Conservation (phyloP, 2,888 invertebrate species). For the Parnassius orleans region DNA sequence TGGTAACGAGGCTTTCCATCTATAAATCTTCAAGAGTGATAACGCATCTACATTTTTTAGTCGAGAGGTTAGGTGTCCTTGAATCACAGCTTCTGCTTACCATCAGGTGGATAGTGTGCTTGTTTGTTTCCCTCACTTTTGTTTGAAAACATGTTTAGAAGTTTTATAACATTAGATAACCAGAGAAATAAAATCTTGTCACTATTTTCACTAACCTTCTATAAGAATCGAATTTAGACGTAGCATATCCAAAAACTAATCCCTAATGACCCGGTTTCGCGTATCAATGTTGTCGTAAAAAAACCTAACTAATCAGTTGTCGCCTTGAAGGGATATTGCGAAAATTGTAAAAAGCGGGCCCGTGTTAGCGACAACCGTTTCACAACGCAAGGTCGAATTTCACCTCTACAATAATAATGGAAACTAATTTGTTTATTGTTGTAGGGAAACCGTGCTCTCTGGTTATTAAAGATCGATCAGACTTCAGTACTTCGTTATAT, state of each 20-base stretch:
- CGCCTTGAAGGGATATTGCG: slow-evolving; percentile 66
- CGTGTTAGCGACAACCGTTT: slow-evolving; percentile 37
- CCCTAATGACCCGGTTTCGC: slow-evolving; percentile 40
- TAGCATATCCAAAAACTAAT: slow-evolving; percentile 21
- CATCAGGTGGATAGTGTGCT: no score
- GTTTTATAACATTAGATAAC: no score
- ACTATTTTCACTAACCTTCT: no score
- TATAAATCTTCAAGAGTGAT: no score
- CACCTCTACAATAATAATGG: slow-evolving; percentile 44
- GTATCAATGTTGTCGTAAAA: slow-evolving; percentile 47
- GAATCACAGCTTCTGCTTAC: no score
- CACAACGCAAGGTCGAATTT: slow-evolving; percentile 62
- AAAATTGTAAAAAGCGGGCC: slow-evolving; percentile 60
- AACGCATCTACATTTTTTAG: no score
- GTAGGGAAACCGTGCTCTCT: slow-evolving; percentile 13
- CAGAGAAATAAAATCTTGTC: no score
- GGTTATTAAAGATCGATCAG: slow-evolving; percentile 2
- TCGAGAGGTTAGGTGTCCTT: no score
- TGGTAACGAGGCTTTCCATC: no score
- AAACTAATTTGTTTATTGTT: slow-evolving; percentile 38
- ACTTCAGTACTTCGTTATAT: slow-evolving; percentile 3
- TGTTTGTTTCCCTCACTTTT: no score
- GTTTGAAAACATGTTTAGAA: no score
- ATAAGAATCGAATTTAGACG: slow-evolving; percentile 11
- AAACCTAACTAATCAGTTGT: slow-evolving; percentile 46